phyloP scores from a whole-genome alignment of 2,113 vertebrate genomes.

The Strix uralensis region DNA sequence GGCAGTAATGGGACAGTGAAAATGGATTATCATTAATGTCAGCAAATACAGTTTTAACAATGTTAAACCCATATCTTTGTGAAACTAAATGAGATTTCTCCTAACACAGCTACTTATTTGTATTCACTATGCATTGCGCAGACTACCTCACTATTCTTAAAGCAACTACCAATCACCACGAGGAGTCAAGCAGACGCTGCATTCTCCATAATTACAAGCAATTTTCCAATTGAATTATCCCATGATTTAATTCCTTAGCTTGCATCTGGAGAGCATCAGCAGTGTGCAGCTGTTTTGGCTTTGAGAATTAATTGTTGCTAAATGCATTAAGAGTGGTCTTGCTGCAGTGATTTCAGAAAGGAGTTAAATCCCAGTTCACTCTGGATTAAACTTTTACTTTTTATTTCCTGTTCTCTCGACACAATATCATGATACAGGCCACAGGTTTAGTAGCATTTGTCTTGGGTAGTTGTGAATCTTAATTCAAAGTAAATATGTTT shows the following conservation, averaged over 20 bases:
- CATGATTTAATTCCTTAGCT: constrained; percentile 82
- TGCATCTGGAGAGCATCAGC: constrained; percentile 82
- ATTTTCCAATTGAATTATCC: constrained; percentile 85
- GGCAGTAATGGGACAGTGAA: constrained; percentile 49
- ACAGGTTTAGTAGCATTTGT: constrained; percentile 25
- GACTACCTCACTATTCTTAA: constrained; percentile 69
- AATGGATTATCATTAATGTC: constrained; percentile 58
- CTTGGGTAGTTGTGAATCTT: constrained; percentile 36
- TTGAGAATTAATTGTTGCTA: constrained; percentile 79
- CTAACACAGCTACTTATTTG: constrained; percentile 53
- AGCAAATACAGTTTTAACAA: constrained; percentile 63
- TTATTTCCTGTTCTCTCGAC: constrained; percentile 23
- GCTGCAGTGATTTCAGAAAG: constrained; percentile 65
- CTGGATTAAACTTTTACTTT: constrained; percentile 31
- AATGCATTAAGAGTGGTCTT: constrained; percentile 76
- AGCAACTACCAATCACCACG: constrained; percentile 71
- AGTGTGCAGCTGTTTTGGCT: constrained; percentile 81
- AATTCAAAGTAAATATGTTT: constrained; percentile 37
- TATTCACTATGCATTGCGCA: constrained; percentile 23
- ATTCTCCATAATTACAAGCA: constrained; percentile 83
- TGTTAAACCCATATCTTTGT: constrained; percentile 57
- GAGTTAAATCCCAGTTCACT: constrained; percentile 34
- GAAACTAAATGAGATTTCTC: constrained; percentile 67
- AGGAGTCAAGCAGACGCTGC: constrained; percentile 78
- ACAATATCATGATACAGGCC: constrained; percentile 12